These are phyloP conservation scores for Sialis fuliginosa DNA, from an alignment of 2,888 invertebrate genomes.

Conservation along the genomic window DNA sequence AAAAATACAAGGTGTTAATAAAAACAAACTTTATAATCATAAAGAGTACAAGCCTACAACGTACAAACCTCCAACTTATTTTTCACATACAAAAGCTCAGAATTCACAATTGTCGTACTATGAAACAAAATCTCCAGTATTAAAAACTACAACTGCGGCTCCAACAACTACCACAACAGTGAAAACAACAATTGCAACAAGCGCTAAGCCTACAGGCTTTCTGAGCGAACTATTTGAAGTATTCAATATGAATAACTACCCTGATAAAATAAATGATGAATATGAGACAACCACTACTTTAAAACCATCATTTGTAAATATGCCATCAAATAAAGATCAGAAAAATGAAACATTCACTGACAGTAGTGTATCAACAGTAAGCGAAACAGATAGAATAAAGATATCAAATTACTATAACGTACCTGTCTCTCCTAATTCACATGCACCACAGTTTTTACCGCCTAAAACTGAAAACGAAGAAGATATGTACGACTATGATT, in stretches of 20 bases:
- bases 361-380: too few species aligned
- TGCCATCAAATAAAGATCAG: too few species aligned
- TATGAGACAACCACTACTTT: constrained; percentile 10
- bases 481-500: too few species aligned
- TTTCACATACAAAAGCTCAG: constrained; percentile 13
- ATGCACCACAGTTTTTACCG: too few species aligned
- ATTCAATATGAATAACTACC: constrained; percentile 20
- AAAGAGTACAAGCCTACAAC: constrained; percentile 22
- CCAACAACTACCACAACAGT: constrained; percentile 20
- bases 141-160: constrained; percentile 14
- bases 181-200: constrained; percentile 21
- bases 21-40: constrained; percentile 33
- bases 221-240: constrained; percentile 26
- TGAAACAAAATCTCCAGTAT: constrained; percentile 15
- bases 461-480: too few species aligned
- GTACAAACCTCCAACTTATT: constrained; percentile 23
- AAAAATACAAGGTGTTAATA: constrained; percentile 45
- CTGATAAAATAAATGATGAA: constrained; percentile 8
- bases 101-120: constrained; percentile 13
- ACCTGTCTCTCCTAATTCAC: too few species aligned
- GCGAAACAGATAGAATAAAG: too few species aligned
- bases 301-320: constrained; percentile 6
- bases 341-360: too few species aligned
- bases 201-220: constrained; percentile 22
- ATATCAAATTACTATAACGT: too few species aligned